Base-by-base conservation (phyloP, 2,888 invertebrate genomes). In the Cepaea hortensis region DNA sequence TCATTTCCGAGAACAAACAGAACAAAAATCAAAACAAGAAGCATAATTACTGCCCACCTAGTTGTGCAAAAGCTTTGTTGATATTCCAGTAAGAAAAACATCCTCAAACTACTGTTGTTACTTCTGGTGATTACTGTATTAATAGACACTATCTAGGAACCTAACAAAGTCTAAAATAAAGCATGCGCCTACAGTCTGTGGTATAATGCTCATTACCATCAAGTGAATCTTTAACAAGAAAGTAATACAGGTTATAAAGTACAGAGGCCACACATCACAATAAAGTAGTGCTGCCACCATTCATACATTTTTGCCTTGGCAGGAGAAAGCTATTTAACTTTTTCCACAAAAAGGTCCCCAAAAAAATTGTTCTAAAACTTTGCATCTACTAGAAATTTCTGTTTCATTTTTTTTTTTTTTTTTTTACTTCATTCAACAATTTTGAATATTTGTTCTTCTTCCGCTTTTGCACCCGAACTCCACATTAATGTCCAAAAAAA, bases 171-270 rank as follows among this genome's bases (percentile, higher is more conserved):
- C 85, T 85, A 85, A 70, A 77, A 55, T 85, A 55, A 85, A 85
- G 85, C 85, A 85, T 85, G 85, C 85, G 77, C 55, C 77, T 85
- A 85, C 84, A 65, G 11, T 85, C 70, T 68, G 6, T 84, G 76
- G 35, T n/a, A 68, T 68, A 68, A 85, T 79, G 85, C 85, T 85
- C 79, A 79, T 85, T 85, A 68, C 79, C 85, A 85, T 79, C 65
- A 62, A 18, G 76, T 84, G n/a, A 55, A 3, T 84, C 48, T 82
- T 81, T 70, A 11, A 6, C 50, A 50, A 35, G 75, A 84, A 77
- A 77, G 55, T 79, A 85, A 70, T 15, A 35, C 2, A 62, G 4
- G 20, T 76, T 76, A 76, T 76, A 48, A 84, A 84, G 61, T 76
- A 76, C 76, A 84, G 77, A 84, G 84, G 76, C 76, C 73, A 84